Base-by-base conservation (phyloP, 2,888 invertebrate species). In the Eupeodes latifasciatus region DNA sequence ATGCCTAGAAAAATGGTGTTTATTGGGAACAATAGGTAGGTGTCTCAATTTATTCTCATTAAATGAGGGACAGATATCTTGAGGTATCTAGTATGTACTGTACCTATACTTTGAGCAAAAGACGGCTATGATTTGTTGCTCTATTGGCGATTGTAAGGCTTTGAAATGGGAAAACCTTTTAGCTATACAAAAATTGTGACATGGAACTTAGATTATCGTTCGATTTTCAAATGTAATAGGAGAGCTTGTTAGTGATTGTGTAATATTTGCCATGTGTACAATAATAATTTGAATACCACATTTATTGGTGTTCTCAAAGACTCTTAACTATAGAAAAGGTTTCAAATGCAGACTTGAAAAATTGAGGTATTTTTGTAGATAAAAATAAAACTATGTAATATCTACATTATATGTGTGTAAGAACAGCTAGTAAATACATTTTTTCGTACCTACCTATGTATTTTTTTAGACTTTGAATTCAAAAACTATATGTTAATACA, bases 31-130 rank as follows among this genome's bases (percentile, higher is more conserved):
- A 88, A 88, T 88, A 81, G 88, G 84, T 88, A 88, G 84, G 84
- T 84, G 88, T 88, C 84, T 88, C 88, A 88, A 88, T 88, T 88
- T 88, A 88, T 88, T 88, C 88, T 88, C 88, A 88, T 88, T 88
- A 88, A 85, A 85, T 74, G 81, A 78, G 78, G 74, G 51, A 67
- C 27, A 78, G 74, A 72, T 75, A 71, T 71, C 55, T 44, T 9
- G 34, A 36, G 9, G 34, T 36, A 51, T 34, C 59, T 61, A 19
- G 19, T 11, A 59, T 10, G 16, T 44, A 61, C 3, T 40, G 40
- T 40, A 34, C 27, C 71, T 69, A 27, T 27, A 57, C 64, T 66
- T 59, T 19, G 16, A 34, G 66, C 11, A 62, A 16, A n/a, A 27
- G 64, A 61, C 69, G 61, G 57, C 53, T 71, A 88, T 84, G 87